A percentile compares a stretch with the other conserved stretches of the same genome.
phyloP scores from a whole-genome alignment of 1,140 invertebrate species.

The Ladona fulva region DNA sequence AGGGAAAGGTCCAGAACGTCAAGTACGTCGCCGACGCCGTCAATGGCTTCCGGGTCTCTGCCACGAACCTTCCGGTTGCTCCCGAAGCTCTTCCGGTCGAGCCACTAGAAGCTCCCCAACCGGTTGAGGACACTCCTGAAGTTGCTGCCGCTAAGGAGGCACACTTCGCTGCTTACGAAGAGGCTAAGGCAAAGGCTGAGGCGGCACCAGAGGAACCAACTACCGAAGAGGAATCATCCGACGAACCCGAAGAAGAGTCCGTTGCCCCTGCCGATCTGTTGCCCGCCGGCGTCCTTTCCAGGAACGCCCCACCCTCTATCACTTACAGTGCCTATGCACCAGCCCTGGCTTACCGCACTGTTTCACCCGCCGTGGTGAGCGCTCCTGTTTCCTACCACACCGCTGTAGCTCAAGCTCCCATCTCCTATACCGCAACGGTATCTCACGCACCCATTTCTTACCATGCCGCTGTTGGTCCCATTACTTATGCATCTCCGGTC shows the following conservation, averaged over 20 bases:
- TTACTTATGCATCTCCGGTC: constrained; percentile 32
- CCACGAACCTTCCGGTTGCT: constrained; percentile 27
- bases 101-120: constrained; percentile 15
- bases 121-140: constrained; percentile 26
- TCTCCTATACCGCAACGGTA: constrained; percentile 23
- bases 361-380: too few species aligned
- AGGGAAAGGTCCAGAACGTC: constrained; percentile 33
- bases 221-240: neutral
- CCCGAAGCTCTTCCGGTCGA: constrained; percentile 23
- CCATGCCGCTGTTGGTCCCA: constrained; percentile 28
- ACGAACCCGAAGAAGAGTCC: neutral
- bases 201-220: neutral
- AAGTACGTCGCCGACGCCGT: constrained; percentile 25
- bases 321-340: neutral
- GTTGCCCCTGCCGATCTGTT: neutral
- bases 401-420: constrained; percentile 24
- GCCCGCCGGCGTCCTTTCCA: neutral
- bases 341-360: constrained; percentile 20
- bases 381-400: neutral
- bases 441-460: constrained; percentile 23
- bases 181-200: constrained; percentile 23
- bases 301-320: neutral
- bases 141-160: constrained; percentile 27
- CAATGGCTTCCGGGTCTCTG: constrained; percentile 27
- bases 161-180: constrained; percentile 25